Percentiles rank a stretch among this genome's conserved stretches.
Evolutionary conservation across 2,888 invertebrate genomes (phyloP).

Genomic region (Strigamia transsilvanica): DNA sequence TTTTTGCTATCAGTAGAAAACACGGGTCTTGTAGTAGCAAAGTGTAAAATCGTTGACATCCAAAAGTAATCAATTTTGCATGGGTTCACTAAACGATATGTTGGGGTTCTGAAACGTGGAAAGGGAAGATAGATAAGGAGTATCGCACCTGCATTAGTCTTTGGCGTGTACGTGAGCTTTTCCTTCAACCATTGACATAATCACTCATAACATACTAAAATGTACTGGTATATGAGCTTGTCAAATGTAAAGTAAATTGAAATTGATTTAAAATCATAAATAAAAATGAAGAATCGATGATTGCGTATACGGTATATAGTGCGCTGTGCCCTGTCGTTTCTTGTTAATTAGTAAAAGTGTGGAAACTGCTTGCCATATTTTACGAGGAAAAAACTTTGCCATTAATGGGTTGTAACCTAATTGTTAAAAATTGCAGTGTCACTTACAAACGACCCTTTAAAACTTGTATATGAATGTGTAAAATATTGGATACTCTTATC

Average conservation of each 20-base stretch:
- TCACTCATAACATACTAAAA: neutral
- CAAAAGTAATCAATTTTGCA: constrained; percentile 38
- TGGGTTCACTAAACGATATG: constrained; percentile 37
- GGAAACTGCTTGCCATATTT: neutral
- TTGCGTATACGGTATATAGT: neutral
- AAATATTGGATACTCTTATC: too few relatives aligned
- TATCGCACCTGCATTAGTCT: constrained; percentile 5
- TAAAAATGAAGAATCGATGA: neutral
- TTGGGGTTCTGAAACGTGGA: neutral
- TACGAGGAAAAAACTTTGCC: neutral
- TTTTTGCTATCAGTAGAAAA: constrained; percentile 29
- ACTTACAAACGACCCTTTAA: too few relatives aligned
- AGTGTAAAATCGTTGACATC: constrained; percentile 14
- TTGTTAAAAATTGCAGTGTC: neutral
- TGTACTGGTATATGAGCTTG: neutral
- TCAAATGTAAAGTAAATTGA: neutral
- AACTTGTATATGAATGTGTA: too few relatives aligned
- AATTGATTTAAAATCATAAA: neutral
- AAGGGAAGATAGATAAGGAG: constrained; percentile 4
- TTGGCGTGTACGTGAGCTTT: neutral
- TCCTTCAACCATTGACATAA: neutral
- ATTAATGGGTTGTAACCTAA: constrained; percentile 1
- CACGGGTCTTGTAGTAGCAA: neutral
- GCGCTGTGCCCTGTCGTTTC: neutral
- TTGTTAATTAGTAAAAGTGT: constrained; percentile 1